Conservation (phyloP, 2,888 invertebrate genomes). For the Azorinus chamasolen region DNA sequence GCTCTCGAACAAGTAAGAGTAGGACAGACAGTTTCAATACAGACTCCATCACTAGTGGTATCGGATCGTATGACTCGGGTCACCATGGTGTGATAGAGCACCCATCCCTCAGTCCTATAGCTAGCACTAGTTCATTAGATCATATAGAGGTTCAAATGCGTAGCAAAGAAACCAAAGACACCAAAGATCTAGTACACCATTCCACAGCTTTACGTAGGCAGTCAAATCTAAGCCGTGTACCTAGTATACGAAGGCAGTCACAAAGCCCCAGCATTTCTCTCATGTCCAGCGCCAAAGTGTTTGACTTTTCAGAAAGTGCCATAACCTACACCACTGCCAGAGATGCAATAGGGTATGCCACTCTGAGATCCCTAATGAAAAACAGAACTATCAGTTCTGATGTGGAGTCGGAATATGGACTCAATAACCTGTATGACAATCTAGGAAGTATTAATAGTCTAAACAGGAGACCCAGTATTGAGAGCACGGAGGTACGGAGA, state of each 20-base stretch:
- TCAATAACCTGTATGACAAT: conserved; percentile 67
- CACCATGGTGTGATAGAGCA: conserved; percentile 64
- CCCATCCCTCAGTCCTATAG: conserved; percentile 93
- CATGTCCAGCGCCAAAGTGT: conserved; percentile 60
- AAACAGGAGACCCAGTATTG: conserved; percentile 74
- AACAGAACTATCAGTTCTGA: conserved; percentile 81
- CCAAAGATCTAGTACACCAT: conserved; percentile 84
- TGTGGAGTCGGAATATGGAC: conserved; percentile 74
- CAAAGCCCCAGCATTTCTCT: conserved; percentile 54
- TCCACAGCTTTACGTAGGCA: conserved; percentile 81
- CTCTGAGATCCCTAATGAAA: conserved; percentile 84
- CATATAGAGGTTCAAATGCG: conserved; percentile 44
- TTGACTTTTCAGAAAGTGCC: conserved; percentile 71
- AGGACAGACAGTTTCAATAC: conserved; percentile 88
- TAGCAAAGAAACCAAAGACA: conserved; percentile 62
- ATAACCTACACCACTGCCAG: conserved; percentile 82
- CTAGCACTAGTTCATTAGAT: conserved; percentile 90
- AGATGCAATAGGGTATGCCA: conserved; percentile 86
- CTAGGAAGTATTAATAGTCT: conserved; percentile 61
- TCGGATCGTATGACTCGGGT: conserved; percentile 93
- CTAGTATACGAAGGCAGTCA: conserved; percentile 75
- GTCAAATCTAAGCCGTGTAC: conserved; percentile 82
- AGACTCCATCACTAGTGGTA: conserved; percentile 93
- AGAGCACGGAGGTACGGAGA: conserved; percentile 49
- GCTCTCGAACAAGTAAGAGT: conserved; percentile 86